Evolutionary conservation across 2,888 invertebrate species (phyloP).

Genomic region (Hermaeophaga mercurialis): DNA sequence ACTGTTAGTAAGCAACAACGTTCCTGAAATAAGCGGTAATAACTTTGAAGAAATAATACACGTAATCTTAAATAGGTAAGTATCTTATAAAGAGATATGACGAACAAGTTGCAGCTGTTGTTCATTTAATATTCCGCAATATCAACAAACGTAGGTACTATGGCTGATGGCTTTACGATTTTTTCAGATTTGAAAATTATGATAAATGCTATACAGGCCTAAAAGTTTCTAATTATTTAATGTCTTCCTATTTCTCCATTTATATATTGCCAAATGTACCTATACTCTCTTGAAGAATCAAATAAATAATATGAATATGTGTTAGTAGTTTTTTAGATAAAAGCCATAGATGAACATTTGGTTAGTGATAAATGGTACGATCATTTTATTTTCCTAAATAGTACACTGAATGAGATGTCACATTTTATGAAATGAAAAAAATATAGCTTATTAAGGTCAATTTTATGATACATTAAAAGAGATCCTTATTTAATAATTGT

Average conservation of each 20-base stretch:
- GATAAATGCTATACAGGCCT: slow-evolving; percentile 23
- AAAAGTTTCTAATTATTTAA: slow-evolving; percentile 38
- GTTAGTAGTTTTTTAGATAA: slow-evolving; percentile 47
- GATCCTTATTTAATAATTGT: slow-evolving; percentile 11
- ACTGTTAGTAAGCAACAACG: no score
- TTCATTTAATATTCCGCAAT: background rate
- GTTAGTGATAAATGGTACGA: slow-evolving; percentile 45
- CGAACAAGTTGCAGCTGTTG: slow-evolving; percentile 5
- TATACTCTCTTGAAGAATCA: slow-evolving; percentile 48
- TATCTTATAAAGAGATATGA: no score
- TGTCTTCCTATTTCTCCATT: slow-evolving; percentile 46
- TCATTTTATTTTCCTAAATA: slow-evolving; percentile 20
- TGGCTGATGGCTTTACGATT: slow-evolving; percentile 19
- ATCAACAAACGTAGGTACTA: background rate
- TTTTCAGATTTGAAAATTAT: slow-evolving; percentile 15
- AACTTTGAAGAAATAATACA: no score
- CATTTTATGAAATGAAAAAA: slow-evolving; percentile 1
- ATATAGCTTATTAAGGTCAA: slow-evolving; percentile 16
- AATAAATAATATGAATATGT: slow-evolving; percentile 48
- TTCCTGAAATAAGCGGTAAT: no score
- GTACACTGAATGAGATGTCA: slow-evolving; percentile 25
- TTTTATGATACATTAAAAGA: slow-evolving; percentile 17
- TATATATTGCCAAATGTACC: slow-evolving; percentile 50
- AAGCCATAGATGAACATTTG: slow-evolving; percentile 43
- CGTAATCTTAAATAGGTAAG: no score